Conservation (phyloP, 2,797 vertebrate species). For the Arrhamphus sclerolepis region DNA sequence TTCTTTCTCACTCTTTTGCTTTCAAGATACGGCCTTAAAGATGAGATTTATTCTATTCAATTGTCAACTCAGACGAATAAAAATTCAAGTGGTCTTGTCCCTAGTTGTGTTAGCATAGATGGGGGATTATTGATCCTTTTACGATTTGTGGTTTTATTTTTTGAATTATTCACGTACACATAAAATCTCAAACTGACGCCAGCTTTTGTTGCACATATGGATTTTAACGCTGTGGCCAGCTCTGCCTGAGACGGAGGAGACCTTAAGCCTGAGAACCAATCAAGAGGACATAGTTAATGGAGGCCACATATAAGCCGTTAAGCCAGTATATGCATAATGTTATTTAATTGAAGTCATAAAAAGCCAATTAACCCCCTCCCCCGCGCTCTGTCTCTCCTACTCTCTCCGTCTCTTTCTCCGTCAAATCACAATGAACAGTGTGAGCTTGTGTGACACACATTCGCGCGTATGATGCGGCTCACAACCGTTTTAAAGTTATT, state of each 20-base stretch:
- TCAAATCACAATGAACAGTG: conserved; percentile 48
- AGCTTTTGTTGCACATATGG: conserved; percentile 53
- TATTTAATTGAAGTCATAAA: conserved; percentile 89
- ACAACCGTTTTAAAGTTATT: conserved; percentile 14
- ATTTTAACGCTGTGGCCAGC: conserved; percentile 72
- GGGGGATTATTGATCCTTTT: conserved; percentile 56
- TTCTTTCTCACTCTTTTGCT: conserved; percentile 76
- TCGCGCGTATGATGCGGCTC: conserved; percentile 15
- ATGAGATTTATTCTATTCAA: conserved; percentile 78
- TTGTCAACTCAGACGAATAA: conserved; percentile 58
- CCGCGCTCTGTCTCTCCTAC: conserved; percentile 37
- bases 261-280: conserved; percentile 85
- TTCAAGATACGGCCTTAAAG: conserved; percentile 78
- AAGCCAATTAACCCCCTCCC: conserved; percentile 85
- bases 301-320: conserved; percentile 87
- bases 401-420: conserved; percentile 61
- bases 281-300: conserved; percentile 87
- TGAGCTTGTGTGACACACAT: conserved; percentile 56
- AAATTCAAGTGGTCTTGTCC: conserved; percentile 41
- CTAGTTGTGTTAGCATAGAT: conserved; percentile 39
- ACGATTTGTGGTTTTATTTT: conserved; percentile 59
- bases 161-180: conserved; percentile 64
- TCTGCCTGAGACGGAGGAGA: conserved; percentile 73
- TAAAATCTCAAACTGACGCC: conserved; percentile 54
- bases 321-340: conserved; percentile 87